Evolutionary conservation across 2,888 invertebrate genomes (phyloP).

Genomic region (Chalcis sispes): DNA sequence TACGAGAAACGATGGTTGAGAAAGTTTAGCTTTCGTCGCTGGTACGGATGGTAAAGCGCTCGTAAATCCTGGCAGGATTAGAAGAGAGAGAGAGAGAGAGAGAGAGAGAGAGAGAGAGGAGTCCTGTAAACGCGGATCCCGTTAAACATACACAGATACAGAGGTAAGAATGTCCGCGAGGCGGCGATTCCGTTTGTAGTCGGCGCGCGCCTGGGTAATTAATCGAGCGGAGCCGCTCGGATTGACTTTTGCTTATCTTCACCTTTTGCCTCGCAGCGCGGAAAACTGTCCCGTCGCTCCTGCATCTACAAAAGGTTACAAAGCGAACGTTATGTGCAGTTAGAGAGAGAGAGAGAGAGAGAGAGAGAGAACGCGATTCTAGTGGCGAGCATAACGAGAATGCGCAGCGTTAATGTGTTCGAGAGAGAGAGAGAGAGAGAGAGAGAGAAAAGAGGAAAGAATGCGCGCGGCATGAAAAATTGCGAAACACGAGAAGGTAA

Average conservation of each 20-base stretch:
- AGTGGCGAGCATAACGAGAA: background rate
- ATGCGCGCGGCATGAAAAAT: background rate
- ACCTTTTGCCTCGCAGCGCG: background rate
- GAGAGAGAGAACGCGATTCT: too few species aligned
- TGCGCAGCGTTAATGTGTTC: background rate
- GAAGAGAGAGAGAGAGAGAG: constrained; percentile 25
- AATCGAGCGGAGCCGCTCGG: constrained; percentile 34
- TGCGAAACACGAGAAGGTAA: constrained; percentile 16
- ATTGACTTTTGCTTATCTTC: constrained; percentile 37
- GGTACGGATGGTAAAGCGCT: background rate
- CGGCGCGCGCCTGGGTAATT: constrained; percentile 32
- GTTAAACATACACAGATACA: constrained; percentile 7
- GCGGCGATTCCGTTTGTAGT: constrained; percentile 41
- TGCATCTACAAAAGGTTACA: constrained; percentile 7
- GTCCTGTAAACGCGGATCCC: constrained; percentile 37
- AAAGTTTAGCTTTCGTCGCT: too few species aligned
- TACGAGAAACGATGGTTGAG: too few species aligned
- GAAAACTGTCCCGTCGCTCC: background rate
- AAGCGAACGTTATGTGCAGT: too few species aligned
- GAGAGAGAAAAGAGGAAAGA: background rate
- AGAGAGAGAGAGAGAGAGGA: too few species aligned
- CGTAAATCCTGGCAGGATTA: constrained; percentile 25
- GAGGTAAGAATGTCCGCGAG: constrained; percentile 21
- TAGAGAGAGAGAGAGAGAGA: too few species aligned
- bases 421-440: background rate